Evolutionary conservation across 2,113 vertebrate species (phyloP), one percentile per base, ranked within the genome.

Genomic region (Xiphophorus couchianus): DNA sequence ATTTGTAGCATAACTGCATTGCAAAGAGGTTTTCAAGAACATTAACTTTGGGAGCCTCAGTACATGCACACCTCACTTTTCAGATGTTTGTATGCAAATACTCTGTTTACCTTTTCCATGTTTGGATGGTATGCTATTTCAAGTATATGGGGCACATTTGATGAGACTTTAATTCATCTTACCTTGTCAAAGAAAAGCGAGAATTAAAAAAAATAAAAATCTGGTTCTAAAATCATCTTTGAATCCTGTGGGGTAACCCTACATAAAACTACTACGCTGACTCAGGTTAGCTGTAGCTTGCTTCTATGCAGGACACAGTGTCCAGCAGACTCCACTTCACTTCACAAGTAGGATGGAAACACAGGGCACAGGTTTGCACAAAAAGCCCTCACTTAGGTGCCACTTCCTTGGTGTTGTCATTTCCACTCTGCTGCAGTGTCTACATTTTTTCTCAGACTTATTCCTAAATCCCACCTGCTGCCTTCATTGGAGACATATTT

Each of bases 321-420:
- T 86, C 65, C 88, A 85, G 89, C 69, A 79, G 81, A 87, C 85
- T 85, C 65, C 88, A 85, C 88, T 91, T 89, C 84, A 88, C 74
- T 89, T 90, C 87, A 91, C 85, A 89, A 92, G 90, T 90, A 87
- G 85, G 84, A 70, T 90, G 84, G 84, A 93, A 90, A 94, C 91
- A 94, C 85, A 85, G 75, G 82, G 80, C 86, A 80, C 70, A 51
- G 80, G 85, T 89, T 91, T 93, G 61, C 75, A 84, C 78, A 76
- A 60, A 82, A 70, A 69, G 77, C 71, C 84, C 66, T 78, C 90
- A 91, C 83, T 15, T 78, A 83, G 74, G 88, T 90, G 89, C 28
- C 61, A 92, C 81, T 89, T 93, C 90, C 88, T 80, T 65, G 80
- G 61, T 35, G 27, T 73, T 74, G 74, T 65, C 76, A 68, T 70